Evolutionary conservation across 2,888 invertebrate species (phyloP), one percentile per base, ranked within the genome.

Genomic region (Heliconius sara): DNA sequence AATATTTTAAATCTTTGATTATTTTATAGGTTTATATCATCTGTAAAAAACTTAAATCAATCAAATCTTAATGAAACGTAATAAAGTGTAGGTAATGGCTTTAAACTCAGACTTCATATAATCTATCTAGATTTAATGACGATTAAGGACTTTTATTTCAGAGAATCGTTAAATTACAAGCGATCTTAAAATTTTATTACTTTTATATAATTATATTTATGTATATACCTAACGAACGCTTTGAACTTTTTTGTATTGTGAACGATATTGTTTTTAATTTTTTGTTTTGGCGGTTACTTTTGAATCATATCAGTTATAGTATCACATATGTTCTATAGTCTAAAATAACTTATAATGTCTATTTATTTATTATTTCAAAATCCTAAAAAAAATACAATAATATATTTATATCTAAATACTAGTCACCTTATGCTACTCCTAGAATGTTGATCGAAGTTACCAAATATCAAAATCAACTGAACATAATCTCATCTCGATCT

Each of bases 361-460:
- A 5, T 65, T 27, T 65, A 30, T 52, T 57, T 25, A 57, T 25
- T 57, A 30, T 73, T 65, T 34, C 60, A 30, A 13, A 13, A 34
- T 7, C n/a, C 22, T 5, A 30, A 72, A 47, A 47, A 27, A 52
- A 63, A 79, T 27, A 52, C 65, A 77, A 71, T 39, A 60, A 77
- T 75, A 72, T 67, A 71, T 66, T 71, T 34, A 65, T 7, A 34
- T 47, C 71, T 25, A 34, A 81, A 79, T 75, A 82, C 81, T 72
- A 81, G 80, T 84, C 84, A 83, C 84, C 84, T 84, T 83, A 82
- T 83, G 65, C 80, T 80, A 76, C 85, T 83, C 81, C 65, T 57
- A 52, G 74, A 77, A 78, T 67, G 71, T 77, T 77, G 73, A 78
- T 78, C 73, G 74, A 72, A 72, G 76, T 39, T 71, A 72, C 78